Evolutionary conservation across 2,797 vertebrate species (phyloP).

Genomic region (Acrocephalus scirpaceus): DNA sequence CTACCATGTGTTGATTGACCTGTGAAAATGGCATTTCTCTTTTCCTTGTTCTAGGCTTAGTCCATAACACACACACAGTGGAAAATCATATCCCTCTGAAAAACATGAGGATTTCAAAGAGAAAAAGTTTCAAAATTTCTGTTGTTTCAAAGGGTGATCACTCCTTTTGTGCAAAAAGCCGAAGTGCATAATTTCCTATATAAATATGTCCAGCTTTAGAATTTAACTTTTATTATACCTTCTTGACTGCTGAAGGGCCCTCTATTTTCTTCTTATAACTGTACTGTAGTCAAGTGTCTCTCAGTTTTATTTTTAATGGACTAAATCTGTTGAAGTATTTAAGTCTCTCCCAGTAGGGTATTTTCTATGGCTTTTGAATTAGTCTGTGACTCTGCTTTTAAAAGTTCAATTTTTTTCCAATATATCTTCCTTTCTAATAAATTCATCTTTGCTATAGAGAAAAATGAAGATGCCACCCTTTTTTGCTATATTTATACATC

Average conservation of each 20-base stretch:
- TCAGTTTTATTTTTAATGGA: not conserved
- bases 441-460: not conserved
- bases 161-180: not conserved
- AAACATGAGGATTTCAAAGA: not conserved
- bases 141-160: not conserved
- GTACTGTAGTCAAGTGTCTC: not conserved
- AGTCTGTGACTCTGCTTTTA: not conserved
- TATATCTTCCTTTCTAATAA: not conserved
- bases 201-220: not conserved
- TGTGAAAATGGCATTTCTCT: not conserved
- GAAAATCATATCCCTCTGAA: not conserved
- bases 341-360: not conserved
- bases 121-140: not conserved
- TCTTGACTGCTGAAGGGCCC: not conserved
- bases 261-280: not conserved
- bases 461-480: not conserved
- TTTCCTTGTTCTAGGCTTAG: not conserved
- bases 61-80: not conserved
- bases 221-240: not conserved
- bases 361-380: not conserved
- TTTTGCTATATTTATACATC: not conserved
- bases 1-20: not conserved
- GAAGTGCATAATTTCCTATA: not conserved
- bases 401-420: not conserved
- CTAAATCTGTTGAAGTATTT: not conserved